phyloP scores from a whole-genome alignment of 2,113 vertebrate genomes.

The Kryptolebias marmoratus region DNA sequence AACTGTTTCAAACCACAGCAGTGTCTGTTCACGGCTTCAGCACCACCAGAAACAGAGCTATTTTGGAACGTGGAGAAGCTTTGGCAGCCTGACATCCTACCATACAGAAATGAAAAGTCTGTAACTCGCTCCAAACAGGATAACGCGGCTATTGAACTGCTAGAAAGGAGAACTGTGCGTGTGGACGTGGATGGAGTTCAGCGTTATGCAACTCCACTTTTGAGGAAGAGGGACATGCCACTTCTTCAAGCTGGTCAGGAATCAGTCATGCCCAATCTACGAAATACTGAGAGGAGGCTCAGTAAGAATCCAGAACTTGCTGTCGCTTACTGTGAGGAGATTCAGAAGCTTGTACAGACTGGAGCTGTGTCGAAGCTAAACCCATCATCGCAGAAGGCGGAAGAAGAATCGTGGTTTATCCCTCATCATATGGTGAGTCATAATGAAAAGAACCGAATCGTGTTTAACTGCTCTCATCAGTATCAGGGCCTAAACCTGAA shows the following conservation, averaged over 20 bases:
- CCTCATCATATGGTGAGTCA: background rate
- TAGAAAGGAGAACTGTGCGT: background rate
- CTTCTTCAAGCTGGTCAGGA: no score
- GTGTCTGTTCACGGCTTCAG: background rate
- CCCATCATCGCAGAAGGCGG: background rate
- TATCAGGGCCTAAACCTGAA: background rate
- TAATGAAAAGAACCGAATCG: background rate
- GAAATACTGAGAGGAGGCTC: background rate
- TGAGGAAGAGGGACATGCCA: background rate
- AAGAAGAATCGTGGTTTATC: background rate
- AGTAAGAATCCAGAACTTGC: background rate
- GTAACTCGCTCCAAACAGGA: background rate
- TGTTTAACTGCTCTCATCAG: background rate
- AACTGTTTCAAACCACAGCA: background rate
- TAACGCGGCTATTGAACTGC: no score
- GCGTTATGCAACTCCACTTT: background rate
- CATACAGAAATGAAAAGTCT: background rate
- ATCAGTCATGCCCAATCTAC: no score
- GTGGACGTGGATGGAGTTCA: background rate
- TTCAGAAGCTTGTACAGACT: background rate
- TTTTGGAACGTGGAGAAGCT: background rate
- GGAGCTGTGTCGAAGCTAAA: background rate
- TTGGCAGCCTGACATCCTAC: background rate
- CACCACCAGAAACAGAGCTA: background rate
- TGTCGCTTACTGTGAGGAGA: background rate